Conservation (phyloP, 2,888 invertebrate species). For the Chloromyia formosa region DNA sequence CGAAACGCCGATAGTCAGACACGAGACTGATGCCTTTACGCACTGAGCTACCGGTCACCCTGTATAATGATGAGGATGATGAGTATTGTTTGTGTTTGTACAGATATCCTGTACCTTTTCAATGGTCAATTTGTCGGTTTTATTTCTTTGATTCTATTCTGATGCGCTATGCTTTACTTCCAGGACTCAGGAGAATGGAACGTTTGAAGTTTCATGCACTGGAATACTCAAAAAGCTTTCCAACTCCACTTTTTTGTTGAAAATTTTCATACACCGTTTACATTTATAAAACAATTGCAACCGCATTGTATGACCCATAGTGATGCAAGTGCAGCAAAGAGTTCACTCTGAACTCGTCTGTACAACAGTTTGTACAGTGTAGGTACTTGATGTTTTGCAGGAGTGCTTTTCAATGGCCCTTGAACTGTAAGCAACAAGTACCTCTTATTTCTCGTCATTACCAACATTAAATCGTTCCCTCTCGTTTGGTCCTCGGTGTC, state of each 20-base stretch:
- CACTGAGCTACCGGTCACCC: too few relatives aligned
- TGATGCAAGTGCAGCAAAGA: neutral
- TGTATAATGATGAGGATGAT: too few relatives aligned
- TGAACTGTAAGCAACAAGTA: constrained; percentile 33
- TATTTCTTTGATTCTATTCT: too few relatives aligned
- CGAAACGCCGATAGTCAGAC: too few relatives aligned
- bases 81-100: too few relatives aligned
- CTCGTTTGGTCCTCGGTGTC: neutral
- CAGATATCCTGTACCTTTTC: too few relatives aligned
- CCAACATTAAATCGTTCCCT: constrained; percentile 35
- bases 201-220: too few relatives aligned
- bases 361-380: neutral
- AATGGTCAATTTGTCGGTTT: too few relatives aligned
- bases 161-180: too few relatives aligned
- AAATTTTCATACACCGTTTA: neutral
- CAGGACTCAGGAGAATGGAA: too few relatives aligned
- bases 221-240: too few relatives aligned
- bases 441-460: constrained; percentile 38
- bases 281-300: constrained; percentile 20
- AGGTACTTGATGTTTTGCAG: constrained; percentile 30
- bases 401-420: constrained; percentile 30
- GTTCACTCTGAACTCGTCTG: neutral
- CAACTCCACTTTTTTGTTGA: constrained; percentile 13
- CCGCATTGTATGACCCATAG: neutral
- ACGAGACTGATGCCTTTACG: too few relatives aligned